phyloP scores from a whole-genome alignment of 2,888 invertebrate species.

The Lobophora halterata region DNA sequence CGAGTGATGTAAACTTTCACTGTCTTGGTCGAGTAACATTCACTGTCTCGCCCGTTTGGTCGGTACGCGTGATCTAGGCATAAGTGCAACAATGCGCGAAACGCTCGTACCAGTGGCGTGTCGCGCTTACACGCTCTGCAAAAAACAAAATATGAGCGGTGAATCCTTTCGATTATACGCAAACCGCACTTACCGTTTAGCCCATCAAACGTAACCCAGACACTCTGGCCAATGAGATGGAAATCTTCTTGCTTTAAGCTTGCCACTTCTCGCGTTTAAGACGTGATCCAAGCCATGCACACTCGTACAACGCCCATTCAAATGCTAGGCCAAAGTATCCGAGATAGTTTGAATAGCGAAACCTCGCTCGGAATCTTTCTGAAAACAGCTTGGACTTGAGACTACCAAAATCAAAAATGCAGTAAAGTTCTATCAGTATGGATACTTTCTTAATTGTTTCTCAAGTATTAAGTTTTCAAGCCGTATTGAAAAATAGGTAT shows the following conservation, averaged over 20 bases:
- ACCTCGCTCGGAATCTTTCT: constrained; percentile 6
- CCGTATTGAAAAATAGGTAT: neutral
- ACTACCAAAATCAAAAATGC: neutral
- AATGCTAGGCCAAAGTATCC: constrained; percentile 12
- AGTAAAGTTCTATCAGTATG: neutral
- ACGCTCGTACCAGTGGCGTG: no score
- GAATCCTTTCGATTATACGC: no score
- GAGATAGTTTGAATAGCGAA: constrained; percentile 17
- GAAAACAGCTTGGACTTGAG: constrained; percentile 10
- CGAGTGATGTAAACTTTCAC: no score
- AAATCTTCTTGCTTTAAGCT: constrained; percentile 1
- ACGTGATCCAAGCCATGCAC: constrained; percentile 8
- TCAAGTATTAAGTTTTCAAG: neutral
- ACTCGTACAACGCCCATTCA: constrained; percentile 4
- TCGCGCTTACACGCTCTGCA: no score
- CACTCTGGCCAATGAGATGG: neutral
- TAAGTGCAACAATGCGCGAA: no score
- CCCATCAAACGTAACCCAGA: no score
- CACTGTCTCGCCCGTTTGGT: no score
- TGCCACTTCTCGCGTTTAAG: constrained; percentile 3
- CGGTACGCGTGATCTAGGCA: no score
- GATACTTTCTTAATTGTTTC: neutral
- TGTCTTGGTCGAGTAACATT: no score
- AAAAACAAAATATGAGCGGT: no score
- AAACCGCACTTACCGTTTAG: no score